phyloP scores from a whole-genome alignment of 2,888 invertebrate genomes.

The Phytoseiulus persimilis region DNA sequence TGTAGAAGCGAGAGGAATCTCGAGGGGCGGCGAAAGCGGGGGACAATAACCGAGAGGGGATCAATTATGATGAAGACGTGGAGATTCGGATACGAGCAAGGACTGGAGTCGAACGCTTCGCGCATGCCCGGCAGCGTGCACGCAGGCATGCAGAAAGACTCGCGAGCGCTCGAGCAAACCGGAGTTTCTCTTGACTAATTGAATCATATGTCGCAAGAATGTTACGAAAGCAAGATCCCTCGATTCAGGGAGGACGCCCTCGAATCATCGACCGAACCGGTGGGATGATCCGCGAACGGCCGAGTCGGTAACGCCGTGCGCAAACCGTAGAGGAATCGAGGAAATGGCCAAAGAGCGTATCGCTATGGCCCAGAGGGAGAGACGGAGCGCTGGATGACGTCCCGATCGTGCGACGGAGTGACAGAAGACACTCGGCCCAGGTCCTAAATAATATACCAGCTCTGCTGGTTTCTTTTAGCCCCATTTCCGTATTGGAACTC shows the following conservation, averaged over 20 bases:
- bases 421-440: neutral
- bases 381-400: neutral
- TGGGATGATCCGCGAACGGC: too few relatives aligned
- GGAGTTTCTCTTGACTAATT: neutral
- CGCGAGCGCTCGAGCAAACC: neutral
- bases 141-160: neutral
- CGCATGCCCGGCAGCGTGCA: neutral
- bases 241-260: neutral
- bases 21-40: neutral
- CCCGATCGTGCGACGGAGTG: neutral
- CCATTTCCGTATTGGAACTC: neutral
- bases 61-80: neutral
- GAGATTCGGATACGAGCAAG: neutral
- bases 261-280: neutral
- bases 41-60: neutral
- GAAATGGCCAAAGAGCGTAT: neutral
- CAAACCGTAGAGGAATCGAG: neutral
- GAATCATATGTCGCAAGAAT: neutral
- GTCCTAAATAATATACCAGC: neutral
- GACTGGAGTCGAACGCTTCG: neutral
- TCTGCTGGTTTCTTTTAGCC: neutral
- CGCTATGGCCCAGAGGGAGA: neutral
- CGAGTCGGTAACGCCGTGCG: neutral
- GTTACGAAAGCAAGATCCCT: neutral
- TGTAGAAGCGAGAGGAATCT: neutral